Base-by-base conservation (phyloP, 2,113 vertebrate species). In the Gorsachius goisagi region DNA sequence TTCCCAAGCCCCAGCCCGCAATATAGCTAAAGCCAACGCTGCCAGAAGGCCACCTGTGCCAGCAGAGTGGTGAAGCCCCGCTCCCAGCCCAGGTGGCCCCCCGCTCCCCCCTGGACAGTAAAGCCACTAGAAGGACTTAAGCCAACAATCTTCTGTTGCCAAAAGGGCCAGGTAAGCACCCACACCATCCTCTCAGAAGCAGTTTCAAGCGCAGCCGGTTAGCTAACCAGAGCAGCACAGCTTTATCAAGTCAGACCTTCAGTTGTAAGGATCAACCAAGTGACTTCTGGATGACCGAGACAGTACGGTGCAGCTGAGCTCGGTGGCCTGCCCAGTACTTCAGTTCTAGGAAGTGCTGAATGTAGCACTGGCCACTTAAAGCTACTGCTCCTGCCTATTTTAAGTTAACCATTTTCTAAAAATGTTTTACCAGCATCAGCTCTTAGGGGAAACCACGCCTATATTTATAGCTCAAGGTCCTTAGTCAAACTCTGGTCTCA, bases 51-150 rank as follows among this genome's bases (percentile, higher is more conserved):
- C 45, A 55, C 39, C 73, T 16, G 1, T 52, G 39, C 24, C 26
- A 35, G 77, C 62, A 60, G 44, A 28, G 56, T 74, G 49, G 7
- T 4, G 6, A 16, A 15, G 33, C 33, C 39, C 27, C 47, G 56
- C 10, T 64, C 44, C 59, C 35, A 58, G 85, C 63, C 12, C 55
- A 21, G 49, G 9, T 1, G 0, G 41, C 41, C 44, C 5, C 49
- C 8, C 1, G 1, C 37, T 68, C 58, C 67, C 2, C 1, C 33
- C 7, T 1, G 16, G 19, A 30, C 0, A 2, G 9, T 18, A 18
- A 85, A 85, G 75, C 49, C 74, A 14, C 22, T 4, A 4, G 7
- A 81, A 59, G 60, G 49, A 79, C 83, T 3, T 12, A 28, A 15
- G 35, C 9, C 3, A 28, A 60, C 59, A 37, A 21, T 12, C 73